Evolutionary conservation across 2,113 vertebrate genomes (phyloP).

Genomic region (Stegastes partitus): DNA sequence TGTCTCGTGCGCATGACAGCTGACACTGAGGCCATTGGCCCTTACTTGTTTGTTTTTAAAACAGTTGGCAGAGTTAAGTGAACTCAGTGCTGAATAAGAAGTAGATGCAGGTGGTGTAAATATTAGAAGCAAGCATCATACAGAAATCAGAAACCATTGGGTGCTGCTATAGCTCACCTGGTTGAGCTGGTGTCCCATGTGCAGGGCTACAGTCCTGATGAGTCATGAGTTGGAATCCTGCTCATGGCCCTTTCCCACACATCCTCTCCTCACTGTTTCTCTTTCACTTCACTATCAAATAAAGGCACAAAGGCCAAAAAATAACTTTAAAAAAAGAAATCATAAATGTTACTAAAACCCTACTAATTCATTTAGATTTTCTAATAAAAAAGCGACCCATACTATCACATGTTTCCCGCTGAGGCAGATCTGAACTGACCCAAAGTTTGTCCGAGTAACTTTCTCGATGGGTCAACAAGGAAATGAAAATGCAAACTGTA

Average conservation of each 20-base stretch:
- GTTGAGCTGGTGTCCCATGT: too few relatives aligned
- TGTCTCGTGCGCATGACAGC: constrained; percentile 21
- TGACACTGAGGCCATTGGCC: constrained; percentile 54
- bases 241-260: too few relatives aligned
- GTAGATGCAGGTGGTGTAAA: background rate
- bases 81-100: constrained; percentile 21
- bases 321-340: too few relatives aligned
- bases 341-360: background rate
- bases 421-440: constrained; percentile 11
- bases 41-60: constrained; percentile 67
- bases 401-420: constrained; percentile 2
- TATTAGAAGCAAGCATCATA: constrained; percentile 1
- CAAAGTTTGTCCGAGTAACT: constrained; percentile 39
- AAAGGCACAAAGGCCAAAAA: too few relatives aligned
- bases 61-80: constrained; percentile 31
- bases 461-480: constrained; percentile 52
- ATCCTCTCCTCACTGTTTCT: too few relatives aligned
- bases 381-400: background rate
- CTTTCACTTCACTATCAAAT: too few relatives aligned
- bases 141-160: too few relatives aligned
- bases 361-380: too few relatives aligned
- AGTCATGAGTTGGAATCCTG: too few relatives aligned
- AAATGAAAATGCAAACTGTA: constrained; percentile 64
- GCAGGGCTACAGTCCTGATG: too few relatives aligned
- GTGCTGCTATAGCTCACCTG: too few relatives aligned